Base-by-base conservation (phyloP, 2,113 vertebrate genomes). In the Sisor rabdophorus region DNA sequence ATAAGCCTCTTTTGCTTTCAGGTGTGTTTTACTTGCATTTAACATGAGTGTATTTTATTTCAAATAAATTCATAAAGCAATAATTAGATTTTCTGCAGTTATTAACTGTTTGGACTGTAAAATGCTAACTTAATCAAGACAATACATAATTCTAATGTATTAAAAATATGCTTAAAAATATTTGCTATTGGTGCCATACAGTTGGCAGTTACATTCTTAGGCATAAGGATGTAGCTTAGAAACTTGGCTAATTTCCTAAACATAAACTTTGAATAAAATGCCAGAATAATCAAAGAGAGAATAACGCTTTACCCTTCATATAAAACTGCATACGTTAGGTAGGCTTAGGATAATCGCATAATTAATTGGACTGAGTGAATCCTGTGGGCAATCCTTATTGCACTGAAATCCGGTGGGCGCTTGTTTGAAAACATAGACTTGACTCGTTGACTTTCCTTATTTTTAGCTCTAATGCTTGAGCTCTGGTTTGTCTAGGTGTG, bases 1-100 rank as follows among this genome's bases (percentile, higher is more conserved):
- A 93, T 98, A 65, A 96, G 94, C 73, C 93, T 99, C 12, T 98
- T 98, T 89, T 99, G 97, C 88, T 99, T 98, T 86, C 97, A 99
- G 94, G 97, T 96, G 79, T 11, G 47, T 20, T 69, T 67, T 40
- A 15, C 5, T 26, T 19, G 19, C 47, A 17, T 50, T 2, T 28
- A 22, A 40, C 32, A 36, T 36, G n/a, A n/a, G n/a, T n/a, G n/a
- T n/a, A n/a, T n/a, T n/a, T n/a, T 2, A 17, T 50, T 1, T 65
- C 15, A 13, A 65, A 20, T 10, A 44, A 40, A 22, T 65, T 2
- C 13, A 15, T 3, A 26, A 48, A 26, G 20, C n/a, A 67, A 64
- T 22, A 9, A 10, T 40, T 48, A 2, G 50, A 19, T 48, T 48
- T 68, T 19, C 47, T 11, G 16, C 10, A 52, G 7, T 28, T 52